A percentile compares a stretch with the other conserved stretches of the same genome.
Conservation (phyloP, 2,113 vertebrate species). For the Melanerpes aurifrons region DNA sequence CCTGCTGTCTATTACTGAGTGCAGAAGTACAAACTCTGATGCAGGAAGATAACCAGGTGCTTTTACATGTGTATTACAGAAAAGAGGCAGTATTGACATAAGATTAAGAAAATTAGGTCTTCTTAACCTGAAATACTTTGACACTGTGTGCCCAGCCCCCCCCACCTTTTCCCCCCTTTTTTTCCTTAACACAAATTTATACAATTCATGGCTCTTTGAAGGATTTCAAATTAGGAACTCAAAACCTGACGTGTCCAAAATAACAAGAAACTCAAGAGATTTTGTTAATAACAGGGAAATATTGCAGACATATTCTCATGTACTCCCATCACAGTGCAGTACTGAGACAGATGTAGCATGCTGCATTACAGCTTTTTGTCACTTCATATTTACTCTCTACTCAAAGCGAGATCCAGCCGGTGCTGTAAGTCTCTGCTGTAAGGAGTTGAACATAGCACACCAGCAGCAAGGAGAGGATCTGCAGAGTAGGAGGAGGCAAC, state of each 20-base stretch:
- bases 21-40: background rate
- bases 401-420: background rate
- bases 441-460: background rate
- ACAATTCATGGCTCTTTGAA: background rate
- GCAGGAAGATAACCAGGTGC: background rate
- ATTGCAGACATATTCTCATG: background rate
- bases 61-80: background rate
- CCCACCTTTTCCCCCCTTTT: background rate
- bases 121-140: background rate
- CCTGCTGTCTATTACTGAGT: background rate
- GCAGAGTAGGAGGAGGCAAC: constrained; percentile 23
- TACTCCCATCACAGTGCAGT: background rate
- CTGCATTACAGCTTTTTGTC: background rate
- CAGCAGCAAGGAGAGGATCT: constrained; percentile 23
- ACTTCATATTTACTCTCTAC: background rate
- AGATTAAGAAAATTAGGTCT: background rate
- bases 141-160: accelerated
- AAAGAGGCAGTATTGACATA: background rate
- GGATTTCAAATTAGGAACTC: background rate
- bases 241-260: background rate
- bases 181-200: background rate
- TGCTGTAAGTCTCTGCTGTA: background rate
- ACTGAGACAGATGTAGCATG: background rate
- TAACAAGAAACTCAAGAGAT: background rate
- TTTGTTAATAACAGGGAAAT: background rate